Percentiles rank a stretch among this genome's conserved stretches.
phyloP scores from a whole-genome alignment of 2,797 vertebrate species.

The Labroides dimidiatus region DNA sequence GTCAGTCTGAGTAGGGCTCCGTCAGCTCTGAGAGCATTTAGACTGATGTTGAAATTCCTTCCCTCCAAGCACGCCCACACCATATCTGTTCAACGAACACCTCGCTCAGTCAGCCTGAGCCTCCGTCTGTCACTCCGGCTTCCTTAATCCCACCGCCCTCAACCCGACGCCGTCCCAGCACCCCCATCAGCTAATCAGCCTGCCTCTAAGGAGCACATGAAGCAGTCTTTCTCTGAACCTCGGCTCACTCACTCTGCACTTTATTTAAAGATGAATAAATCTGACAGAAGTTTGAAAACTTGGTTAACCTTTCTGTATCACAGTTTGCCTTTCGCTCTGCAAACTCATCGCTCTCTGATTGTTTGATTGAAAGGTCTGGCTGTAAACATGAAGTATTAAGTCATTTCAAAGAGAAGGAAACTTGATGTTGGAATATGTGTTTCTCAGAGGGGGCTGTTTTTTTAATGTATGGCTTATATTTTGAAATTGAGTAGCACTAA shows the following conservation, averaged over 20 bases:
- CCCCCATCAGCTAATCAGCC: constrained; percentile 61
- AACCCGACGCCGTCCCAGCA: constrained; percentile 20
- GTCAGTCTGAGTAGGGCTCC: too few species aligned
- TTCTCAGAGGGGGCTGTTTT: too few species aligned
- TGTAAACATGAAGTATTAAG: too few species aligned
- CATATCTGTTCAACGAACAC: constrained; percentile 32
- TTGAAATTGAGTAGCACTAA: too few species aligned
- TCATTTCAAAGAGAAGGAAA: too few species aligned
- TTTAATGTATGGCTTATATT: too few species aligned
- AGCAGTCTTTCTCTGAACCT: too few species aligned
- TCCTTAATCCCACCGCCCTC: constrained; percentile 55
- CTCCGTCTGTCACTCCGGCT: constrained; percentile 58
- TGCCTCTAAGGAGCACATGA: constrained; percentile 6
- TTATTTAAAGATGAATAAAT: constrained; percentile 7
- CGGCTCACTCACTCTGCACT: constrained; percentile 11
- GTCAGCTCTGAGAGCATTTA: not conserved
- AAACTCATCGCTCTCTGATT: too few species aligned
- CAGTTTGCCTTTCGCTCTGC: not conserved
- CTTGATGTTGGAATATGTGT: too few species aligned
- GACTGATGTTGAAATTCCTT: not conserved
- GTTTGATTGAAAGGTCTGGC: too few species aligned
- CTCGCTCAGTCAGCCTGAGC: constrained; percentile 48
- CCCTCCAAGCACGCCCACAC: not conserved
- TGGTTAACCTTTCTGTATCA: constrained; percentile 1
- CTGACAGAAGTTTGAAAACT: not conserved